Percentiles rank a stretch among this genome's conserved stretches.
Evolutionary conservation across 2,797 vertebrate species (phyloP).

Genomic region (Staurois parvus): DNA sequence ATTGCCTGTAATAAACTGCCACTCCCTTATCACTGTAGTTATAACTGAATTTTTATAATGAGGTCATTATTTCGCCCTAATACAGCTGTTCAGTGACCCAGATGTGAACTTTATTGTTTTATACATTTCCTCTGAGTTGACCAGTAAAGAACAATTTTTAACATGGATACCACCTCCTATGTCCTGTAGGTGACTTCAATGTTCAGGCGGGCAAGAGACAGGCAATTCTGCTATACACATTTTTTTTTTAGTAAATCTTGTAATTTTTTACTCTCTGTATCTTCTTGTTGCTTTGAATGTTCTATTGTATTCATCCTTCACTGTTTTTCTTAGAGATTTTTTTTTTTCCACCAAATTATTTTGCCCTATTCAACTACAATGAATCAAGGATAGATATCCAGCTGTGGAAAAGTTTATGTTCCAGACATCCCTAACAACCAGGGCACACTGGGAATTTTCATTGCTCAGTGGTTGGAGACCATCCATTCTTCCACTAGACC

Average conservation of each 20-base stretch:
- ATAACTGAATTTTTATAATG: conserved; percentile 20
- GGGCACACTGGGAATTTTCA: no score
- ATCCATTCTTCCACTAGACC: no score
- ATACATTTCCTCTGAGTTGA: conserved; percentile 2
- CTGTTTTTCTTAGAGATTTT: no score
- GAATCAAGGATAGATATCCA: no score
- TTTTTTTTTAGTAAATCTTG: background rate
- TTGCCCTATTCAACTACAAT: no score
- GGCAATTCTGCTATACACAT: background rate
- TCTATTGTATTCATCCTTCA: background rate
- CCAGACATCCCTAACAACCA: no score
- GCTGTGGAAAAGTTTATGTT: no score
- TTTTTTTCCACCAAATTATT: no score
- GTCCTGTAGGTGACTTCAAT: conserved; percentile 20
- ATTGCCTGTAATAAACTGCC: conserved; percentile 14
- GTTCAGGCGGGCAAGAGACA: background rate
- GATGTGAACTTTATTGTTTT: conserved; percentile 46
- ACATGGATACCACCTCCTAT: background rate
- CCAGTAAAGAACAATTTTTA: background rate
- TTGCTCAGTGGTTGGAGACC: no score
- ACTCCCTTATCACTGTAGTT: conserved; percentile 35
- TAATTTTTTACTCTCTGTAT: no score
- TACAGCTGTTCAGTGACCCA: conserved; percentile 57
- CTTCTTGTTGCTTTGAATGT: background rate
- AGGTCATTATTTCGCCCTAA: conserved; percentile 58